Base-by-base conservation (phyloP, 2,888 invertebrate genomes). In the Eudemis profundana region DNA sequence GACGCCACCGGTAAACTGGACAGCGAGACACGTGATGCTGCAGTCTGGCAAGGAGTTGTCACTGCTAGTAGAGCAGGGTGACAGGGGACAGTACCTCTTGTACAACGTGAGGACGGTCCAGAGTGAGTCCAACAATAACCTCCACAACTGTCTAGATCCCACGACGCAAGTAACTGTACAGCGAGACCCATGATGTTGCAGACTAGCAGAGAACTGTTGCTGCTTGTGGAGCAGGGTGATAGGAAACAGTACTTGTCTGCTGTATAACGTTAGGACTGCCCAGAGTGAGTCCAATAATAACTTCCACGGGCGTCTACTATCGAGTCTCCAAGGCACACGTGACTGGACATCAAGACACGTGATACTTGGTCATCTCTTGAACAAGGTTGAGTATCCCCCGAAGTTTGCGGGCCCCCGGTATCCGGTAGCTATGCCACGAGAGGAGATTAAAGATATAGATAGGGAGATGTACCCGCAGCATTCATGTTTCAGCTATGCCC, bases 151-250 rank as follows among this genome's bases (percentile, higher is more conserved):
- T n/a, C n/a, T n/a, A n/a, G n/a, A n/a, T n/a, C n/a, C n/a, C n/a
- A n/a, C n/a, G n/a, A n/a, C n/a, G n/a, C n/a, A n/a, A n/a, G n/a
- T n/a, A 78, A 83, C 68, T 88, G 86, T 86, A 72, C 78, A 0
- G 74, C 82, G 0, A 78, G 73, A 0, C 73, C 74, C 10, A 66
- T 87, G 0, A 44, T 88, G 0, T 77, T 86, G 78, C 74, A 64
- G 33, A 73, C 82, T 2, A 44, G 69, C 0, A 47, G n/a, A 0
- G 77, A 82, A 1, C n/a, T 14, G 0, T 77, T 78, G 0, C 68
- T 88, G 2, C 56, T 89, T 8, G 84, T 85, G 1, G 83, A 86
- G 59, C 72, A 71, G 12, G 74, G 74, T 0, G 82, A 85, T 5
- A 72, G 83, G 38, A 88, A 87, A 0, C 73, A 79, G 54, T 87